Base-by-base conservation (phyloP, 2,797 vertebrate species). In the Rhabdomys pumilio region DNA sequence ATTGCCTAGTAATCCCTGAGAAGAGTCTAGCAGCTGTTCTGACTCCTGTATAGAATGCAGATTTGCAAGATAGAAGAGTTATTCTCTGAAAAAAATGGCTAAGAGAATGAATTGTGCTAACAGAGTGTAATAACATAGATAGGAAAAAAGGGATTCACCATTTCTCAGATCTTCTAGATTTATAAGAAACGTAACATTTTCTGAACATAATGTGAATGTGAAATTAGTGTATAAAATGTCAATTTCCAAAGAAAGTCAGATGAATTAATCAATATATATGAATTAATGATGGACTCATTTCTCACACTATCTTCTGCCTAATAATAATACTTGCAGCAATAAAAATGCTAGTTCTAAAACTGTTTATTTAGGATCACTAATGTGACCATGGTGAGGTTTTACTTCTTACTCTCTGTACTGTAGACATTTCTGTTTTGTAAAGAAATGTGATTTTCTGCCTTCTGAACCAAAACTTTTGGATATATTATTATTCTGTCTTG, bases 371-470 rank as follows among this genome's bases (percentile, higher is more conserved):
- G 1, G 44, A 26, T 89, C 67, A 75, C 31, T 73, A 72, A 1
- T 22, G 34, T 8, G 76, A 20, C 55, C 6, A 75, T 61, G 53
- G 20, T 24, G 57, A 59, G n/a, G 26, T 88, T 73, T 55, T n/a
- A 6, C n/a, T 77, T 11, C 2, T 41, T 34, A 29, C 73, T 55
- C 10, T 89, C 61, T 80, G 26, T 89, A 24, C 69, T 34, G 76
- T 77, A 76, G 17, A 86, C 11, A 2, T 77, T 89, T 92, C 31
- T 89, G 12, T 1, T 47, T 87, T 53, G 13, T 67, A 85, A 26
- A 12, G 53, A 77, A 1, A 12, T 83, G 90, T 75, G 15, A 67
- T 82, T 57, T 94, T n/a, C 38, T 95, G 91, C 4, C 79, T 90
- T 90, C 29, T 38, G 9, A 85, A 65, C 9, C 55, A 88, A 94